Conservation (phyloP, 1,140 invertebrate species). For the Eriocheir sinensis region DNA sequence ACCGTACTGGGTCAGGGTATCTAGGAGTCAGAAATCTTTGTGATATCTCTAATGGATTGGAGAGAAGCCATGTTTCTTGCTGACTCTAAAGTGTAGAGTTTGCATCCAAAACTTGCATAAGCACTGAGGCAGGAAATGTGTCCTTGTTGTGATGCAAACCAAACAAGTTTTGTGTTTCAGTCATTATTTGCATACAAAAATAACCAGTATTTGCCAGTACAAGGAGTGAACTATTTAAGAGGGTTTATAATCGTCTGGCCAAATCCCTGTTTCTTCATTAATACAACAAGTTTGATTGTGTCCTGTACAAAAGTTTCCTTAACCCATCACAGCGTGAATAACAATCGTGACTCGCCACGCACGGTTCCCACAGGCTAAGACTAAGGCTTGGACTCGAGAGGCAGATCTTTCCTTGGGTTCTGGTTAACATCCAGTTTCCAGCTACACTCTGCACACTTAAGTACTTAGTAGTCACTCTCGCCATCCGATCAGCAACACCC, state of each 20-base stretch:
- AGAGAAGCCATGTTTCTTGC: not conserved
- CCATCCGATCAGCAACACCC: not conserved
- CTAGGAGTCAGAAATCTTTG: not conserved
- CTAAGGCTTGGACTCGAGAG: not conserved
- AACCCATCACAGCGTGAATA: not conserved
- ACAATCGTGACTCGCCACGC: not conserved
- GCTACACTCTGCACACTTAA: not conserved
- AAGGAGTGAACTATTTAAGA: not conserved
- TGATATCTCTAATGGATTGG: not conserved
- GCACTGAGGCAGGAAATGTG: not conserved
- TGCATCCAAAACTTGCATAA: not conserved
- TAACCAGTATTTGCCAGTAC: constrained; percentile 63
- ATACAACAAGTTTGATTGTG: not conserved
- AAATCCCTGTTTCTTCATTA: not conserved
- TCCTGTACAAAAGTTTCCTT: not conserved
- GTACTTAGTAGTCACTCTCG: not conserved
- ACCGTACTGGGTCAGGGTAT: no score
- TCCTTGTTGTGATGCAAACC: not conserved
- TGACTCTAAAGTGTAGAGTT: not conserved
- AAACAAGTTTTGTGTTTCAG: constrained; percentile 62
- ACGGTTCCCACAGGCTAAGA: not conserved
- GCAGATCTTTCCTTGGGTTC: not conserved
- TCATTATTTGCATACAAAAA: constrained; percentile 61
- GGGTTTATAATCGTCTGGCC: not conserved
- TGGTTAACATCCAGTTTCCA: not conserved